Percentiles rank a stretch among this genome's conserved stretches.
phyloP scores from a whole-genome alignment of 2,888 invertebrate genomes.

The Drosophila leonis region DNA sequence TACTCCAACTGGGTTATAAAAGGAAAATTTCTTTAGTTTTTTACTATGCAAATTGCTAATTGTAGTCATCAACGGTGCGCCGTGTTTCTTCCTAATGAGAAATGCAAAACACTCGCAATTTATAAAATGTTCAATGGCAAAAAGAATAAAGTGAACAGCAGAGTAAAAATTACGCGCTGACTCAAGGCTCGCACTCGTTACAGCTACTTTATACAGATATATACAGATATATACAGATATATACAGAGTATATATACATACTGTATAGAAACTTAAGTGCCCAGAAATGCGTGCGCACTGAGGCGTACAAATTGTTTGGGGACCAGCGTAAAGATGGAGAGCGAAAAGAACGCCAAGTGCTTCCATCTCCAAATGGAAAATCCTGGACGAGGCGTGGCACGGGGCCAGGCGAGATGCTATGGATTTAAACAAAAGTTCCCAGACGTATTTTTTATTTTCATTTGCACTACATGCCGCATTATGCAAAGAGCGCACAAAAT shows the following conservation, averaged over 20 bases:
- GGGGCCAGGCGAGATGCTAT: conserved; percentile 27
- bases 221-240: not conserved
- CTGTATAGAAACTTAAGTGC: conserved; percentile 77
- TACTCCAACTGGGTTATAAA: conserved; percentile 13
- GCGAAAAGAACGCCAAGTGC: conserved; percentile 25
- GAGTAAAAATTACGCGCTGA: conserved; percentile 63
- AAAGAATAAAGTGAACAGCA: conserved; percentile 58
- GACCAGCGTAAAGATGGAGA: conserved; percentile 49
- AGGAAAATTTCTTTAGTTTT: conserved; percentile 61
- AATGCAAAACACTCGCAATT: conserved; percentile 78
- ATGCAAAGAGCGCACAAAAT: conserved; percentile 51
- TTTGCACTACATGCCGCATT: conserved; percentile 67
- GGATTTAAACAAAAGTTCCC: conserved; percentile 75
- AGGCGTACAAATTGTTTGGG: conserved; percentile 77
- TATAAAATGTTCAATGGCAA: conserved; percentile 74
- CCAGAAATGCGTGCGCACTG: conserved; percentile 77
- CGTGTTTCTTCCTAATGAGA: conserved; percentile 61
- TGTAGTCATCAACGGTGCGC: conserved; percentile 70
- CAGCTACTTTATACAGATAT: conserved; percentile 8
- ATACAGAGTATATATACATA: conserved; percentile 7
- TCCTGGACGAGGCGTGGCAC: conserved; percentile 13
- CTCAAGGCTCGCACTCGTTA: conserved; percentile 41
- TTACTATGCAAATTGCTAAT: conserved; percentile 80
- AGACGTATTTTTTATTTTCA: conserved; percentile 62
- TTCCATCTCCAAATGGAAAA: conserved; percentile 41